Base-by-base conservation (phyloP, 2,888 invertebrate species). In the Thumatha senex region DNA sequence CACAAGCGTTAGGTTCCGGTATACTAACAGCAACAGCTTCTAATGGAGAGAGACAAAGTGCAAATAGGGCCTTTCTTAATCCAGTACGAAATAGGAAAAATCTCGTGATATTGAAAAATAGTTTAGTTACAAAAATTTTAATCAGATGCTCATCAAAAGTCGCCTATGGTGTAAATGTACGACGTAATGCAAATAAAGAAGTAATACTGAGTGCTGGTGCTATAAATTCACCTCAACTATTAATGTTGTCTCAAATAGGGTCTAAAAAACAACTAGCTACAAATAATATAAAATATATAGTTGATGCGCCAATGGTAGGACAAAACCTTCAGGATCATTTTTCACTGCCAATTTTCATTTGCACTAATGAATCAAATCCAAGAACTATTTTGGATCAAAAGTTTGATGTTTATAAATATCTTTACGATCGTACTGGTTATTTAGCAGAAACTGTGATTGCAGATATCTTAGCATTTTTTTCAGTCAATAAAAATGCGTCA, bases 51-150 rank as follows among this genome's bases (percentile, higher is more conserved):
- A 78, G 93, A 52, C 82, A 80, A 58, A 92, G 92, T 58, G 95
- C 18, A 94, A 95, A 3, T 94, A 95, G 80, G 48, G 85, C 89
- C 36, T 94, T 87, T 60, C 67, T 93, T 0, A 63, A 78, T 9
- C 69, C 63, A 1, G 41, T 62, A 11, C 9, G 33, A 84, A 50
- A 67, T 2, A 71, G 82, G 51, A 53, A 61, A 13, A 89, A 89
- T 56, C 47, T 61, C n/a, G 54, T 52, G 18, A 48, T 61, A 18
- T 14, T 56, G 0, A 58, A 55, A 14, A 54, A 58, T 40, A 95
- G 38, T 36, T 46, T 61, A 0, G 61, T 48, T 1, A 58, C 46
- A 14, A 61, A 56, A 42, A 9, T 61, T 0, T 48, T 61, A 31
- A 48, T 61, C n/a, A 29, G 44, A 8, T 1, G 12, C 9, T 7